Conservation (phyloP, 2,797 vertebrate species). For the Pseudomugil tenellus region DNA sequence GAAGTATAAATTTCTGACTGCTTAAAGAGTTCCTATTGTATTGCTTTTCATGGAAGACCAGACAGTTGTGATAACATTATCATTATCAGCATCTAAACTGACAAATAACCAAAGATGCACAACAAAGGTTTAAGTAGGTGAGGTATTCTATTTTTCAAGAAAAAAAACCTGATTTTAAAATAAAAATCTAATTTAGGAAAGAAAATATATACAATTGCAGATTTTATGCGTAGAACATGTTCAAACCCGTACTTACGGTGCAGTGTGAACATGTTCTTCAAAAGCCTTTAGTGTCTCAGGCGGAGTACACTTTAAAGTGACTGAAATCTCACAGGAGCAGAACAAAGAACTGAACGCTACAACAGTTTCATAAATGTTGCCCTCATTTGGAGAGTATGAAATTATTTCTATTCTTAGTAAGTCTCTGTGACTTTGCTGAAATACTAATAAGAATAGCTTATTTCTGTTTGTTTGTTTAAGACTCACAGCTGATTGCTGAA, state of each 20-base stretch:
- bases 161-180: conserved; percentile 55
- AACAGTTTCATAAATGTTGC: conserved; percentile 59
- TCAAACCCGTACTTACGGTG: conserved; percentile 65
- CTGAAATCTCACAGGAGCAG: conserved; percentile 65
- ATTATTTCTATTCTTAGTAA: conserved; percentile 29
- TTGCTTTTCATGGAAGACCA: conserved; percentile 59
- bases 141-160: conserved; percentile 55
- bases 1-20: conserved; percentile 68
- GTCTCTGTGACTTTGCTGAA: conserved; percentile 37
- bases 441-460: conserved; percentile 25
- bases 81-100: conserved; percentile 42
- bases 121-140: conserved; percentile 34
- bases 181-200: conserved; percentile 58
- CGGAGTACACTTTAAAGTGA: conserved; percentile 56
- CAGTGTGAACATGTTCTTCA: conserved; percentile 76
- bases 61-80: conserved; percentile 54
- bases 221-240: conserved; percentile 50
- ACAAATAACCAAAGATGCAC: conserved; percentile 49
- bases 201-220: conserved; percentile 32
- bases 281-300: conserved; percentile 59
- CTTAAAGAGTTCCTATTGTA: conserved; percentile 71
- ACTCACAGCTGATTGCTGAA: conserved; percentile 23
- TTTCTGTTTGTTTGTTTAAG: conserved; percentile 18
- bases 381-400: conserved; percentile 64
- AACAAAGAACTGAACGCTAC: conserved; percentile 61